Percentiles rank a stretch among this genome's conserved stretches.
Conservation (phyloP, 2,113 vertebrate species). For the Ploceus nigricollis region DNA sequence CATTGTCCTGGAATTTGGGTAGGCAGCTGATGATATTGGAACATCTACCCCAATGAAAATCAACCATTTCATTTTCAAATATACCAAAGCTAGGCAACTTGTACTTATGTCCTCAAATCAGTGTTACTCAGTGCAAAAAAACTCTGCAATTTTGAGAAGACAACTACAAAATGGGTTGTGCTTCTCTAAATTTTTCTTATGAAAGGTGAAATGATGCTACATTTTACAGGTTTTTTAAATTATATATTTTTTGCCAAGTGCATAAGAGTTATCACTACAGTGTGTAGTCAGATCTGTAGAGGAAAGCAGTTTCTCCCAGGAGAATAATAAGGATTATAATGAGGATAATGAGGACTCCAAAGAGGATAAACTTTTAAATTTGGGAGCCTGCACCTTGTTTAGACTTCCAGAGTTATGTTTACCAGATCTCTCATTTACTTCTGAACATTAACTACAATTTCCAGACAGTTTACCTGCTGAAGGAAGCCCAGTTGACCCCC, state of each 20-base stretch:
- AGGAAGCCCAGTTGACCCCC: not conserved
- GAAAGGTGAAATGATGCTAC: not conserved
- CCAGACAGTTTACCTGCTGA: not conserved
- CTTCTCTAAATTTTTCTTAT: not conserved
- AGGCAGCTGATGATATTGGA: not conserved
- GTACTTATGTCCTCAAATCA: not conserved
- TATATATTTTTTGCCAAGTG: not conserved
- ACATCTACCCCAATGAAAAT: not conserved
- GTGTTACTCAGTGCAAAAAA: not conserved
- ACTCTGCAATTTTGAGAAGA: not conserved
- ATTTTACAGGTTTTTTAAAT: not conserved
- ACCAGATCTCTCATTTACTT: conserved; percentile 7
- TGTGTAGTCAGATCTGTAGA: not conserved
- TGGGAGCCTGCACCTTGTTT: not conserved
- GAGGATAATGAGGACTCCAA: not conserved
- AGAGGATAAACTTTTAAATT: not conserved
- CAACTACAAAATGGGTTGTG: not conserved
- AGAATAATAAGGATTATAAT: not conserved
- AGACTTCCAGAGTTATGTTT: conserved; percentile 7
- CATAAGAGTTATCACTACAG: not conserved
- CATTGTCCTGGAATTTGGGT: not conserved
- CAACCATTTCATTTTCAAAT: not conserved
- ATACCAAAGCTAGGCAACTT: not conserved
- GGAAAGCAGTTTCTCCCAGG: not conserved
- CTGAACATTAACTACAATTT: not conserved